Base-by-base conservation (phyloP, 2,888 invertebrate species). In the Ethmia dodecea region DNA sequence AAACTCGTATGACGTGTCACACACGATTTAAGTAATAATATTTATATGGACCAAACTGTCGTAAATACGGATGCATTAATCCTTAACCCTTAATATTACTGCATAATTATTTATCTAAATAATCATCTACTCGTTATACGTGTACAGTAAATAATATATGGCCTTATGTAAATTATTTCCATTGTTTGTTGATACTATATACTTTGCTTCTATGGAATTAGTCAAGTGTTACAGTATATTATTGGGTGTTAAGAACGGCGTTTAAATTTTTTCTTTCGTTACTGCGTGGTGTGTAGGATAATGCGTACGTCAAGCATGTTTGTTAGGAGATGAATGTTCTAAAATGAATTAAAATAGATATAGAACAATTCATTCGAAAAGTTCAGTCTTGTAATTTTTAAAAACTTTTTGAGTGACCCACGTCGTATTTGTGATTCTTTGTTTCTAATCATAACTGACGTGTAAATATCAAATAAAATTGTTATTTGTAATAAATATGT, bases 31-130 rank as follows among this genome's bases (percentile, higher is more conserved):
- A 67, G 76, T 81, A 81, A 78, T 79, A 80, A 81, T 80, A 75
- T 74, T 80, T 77, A 71, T 81, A 86, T 86, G 86, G 86, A 86
- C 86, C 86, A 86, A 86, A 81, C 78, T 81, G 78, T 81, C 81
- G 71, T 84, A 75, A 78, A 74, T 80, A 78, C 68, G 78, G 79
- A 83, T 71, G 66, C 73, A 80, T 81, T 76, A 77, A 74, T 73
- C 80, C 81, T 73, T 79, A 73, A 73, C 64, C 71, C 65, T 69
- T 80, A 79, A 78, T 78, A 72, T 78, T 76, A 79, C 77, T 72
- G 67, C 73, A 67, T 68, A 71, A 77, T 78, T 76, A 77, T 80
- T 79, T 78, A 79, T 72, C 75, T 79, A 71, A 73, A 66, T 76
- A 75, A 75, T 81, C 81, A 81, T 83, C 80, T 81, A 77, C 68